Evolutionary conservation across 2,797 vertebrate genomes (phyloP).

Genomic region (Acipenser transmontanus): DNA sequence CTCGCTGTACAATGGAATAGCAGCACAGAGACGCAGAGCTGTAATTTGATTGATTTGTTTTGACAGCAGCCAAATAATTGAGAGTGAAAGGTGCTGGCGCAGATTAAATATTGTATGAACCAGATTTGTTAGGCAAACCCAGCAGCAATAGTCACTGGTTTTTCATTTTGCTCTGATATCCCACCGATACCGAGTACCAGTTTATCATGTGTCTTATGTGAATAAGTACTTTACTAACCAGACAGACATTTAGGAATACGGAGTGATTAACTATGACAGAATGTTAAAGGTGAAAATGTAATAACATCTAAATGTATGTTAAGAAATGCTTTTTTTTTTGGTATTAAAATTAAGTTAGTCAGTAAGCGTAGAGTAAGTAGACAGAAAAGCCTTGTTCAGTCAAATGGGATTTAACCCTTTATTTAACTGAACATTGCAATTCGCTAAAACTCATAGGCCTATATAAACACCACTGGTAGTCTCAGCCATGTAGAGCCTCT

Average conservation of each 20-base stretch:
- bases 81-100: slow-evolving; percentile 96
- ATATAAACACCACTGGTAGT: too few relatives aligned
- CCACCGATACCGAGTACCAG: slow-evolving; percentile 77
- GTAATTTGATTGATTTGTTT: slow-evolving; percentile 99
- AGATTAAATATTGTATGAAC: slow-evolving; percentile 79
- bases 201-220: slow-evolving; percentile 82
- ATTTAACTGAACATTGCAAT: too few relatives aligned
- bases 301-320: too few relatives aligned
- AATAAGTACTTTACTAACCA: slow-evolving; percentile 44
- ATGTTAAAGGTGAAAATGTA: slow-evolving; percentile 16
- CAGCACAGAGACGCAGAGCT: slow-evolving; percentile 83
- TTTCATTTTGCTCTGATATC: slow-evolving; percentile 71
- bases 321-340: slow-evolving; percentile 15
- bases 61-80: slow-evolving; percentile 99
- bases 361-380: too few relatives aligned
- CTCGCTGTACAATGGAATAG: slow-evolving; percentile 76
- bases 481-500: too few relatives aligned
- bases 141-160: slow-evolving; percentile 72
- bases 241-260: slow-evolving; percentile 49
- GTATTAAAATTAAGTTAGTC: too few relatives aligned
- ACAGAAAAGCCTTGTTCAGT: too few relatives aligned
- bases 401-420: too few relatives aligned
- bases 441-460: too few relatives aligned
- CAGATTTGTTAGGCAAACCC: slow-evolving; percentile 77
- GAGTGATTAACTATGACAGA: slow-evolving; percentile 62